phyloP scores from a whole-genome alignment of 1,140 invertebrate genomes.

The Lasaia peninsularis region DNA sequence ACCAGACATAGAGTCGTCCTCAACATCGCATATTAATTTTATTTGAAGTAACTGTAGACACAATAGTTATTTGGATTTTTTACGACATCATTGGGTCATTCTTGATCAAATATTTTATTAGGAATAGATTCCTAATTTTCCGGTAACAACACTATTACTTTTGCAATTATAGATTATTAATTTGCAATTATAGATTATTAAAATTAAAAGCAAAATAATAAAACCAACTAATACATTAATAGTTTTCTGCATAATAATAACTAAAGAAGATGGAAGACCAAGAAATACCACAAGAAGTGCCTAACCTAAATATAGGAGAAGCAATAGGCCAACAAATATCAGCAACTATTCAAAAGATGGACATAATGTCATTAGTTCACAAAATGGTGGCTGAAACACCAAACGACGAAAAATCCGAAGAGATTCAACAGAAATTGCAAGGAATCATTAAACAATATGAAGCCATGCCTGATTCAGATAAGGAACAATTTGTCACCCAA shows the following conservation, averaged over 20 bases:
- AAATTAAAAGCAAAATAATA: too few species aligned
- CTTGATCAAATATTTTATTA: too few species aligned
- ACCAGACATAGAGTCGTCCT: too few species aligned
- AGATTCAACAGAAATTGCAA: conserved; percentile 47
- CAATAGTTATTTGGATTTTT: too few species aligned
- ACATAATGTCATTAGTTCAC: conserved; percentile 37
- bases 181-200: too few species aligned
- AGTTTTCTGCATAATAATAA: neutral
- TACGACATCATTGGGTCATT: too few species aligned
- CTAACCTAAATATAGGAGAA: conserved; percentile 34
- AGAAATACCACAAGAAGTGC: neutral
- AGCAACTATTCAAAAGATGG: conserved; percentile 48
- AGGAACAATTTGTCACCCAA: conserved; percentile 44
- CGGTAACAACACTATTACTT: too few species aligned
- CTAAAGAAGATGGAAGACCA: conserved; percentile 54
- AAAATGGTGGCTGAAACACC: conserved; percentile 37
- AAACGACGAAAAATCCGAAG: conserved; percentile 39
- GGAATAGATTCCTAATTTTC: too few species aligned
- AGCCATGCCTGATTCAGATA: conserved; percentile 52
- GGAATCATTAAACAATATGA: conserved; percentile 53
- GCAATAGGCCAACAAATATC: conserved; percentile 45
- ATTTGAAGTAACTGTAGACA: too few species aligned
- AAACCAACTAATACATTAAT: too few species aligned
- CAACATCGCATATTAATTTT: too few species aligned
- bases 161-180: too few species aligned